These are phyloP conservation scores for Cephalopterus ornatus DNA, from an alignment of 2,113 vertebrate species.

Conservation along the genomic window DNA sequence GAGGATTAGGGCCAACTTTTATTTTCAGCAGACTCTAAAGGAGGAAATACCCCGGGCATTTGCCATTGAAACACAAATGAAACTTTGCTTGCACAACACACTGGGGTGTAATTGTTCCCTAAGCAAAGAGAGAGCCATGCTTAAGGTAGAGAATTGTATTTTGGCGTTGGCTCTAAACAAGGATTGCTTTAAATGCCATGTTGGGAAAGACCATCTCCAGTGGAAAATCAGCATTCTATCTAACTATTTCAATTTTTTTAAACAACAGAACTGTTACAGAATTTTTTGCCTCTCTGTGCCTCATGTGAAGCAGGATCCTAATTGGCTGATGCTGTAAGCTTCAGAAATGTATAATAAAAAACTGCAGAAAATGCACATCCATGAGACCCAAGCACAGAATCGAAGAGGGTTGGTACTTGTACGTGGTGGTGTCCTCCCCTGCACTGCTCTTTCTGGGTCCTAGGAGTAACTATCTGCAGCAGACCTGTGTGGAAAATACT, in stretches of 20 bases:
- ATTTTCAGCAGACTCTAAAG: not conserved
- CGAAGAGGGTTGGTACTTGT: not conserved
- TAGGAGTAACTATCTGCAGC: not conserved
- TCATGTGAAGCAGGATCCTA: not conserved
- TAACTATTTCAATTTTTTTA: not conserved
- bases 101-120: not conserved
- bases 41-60: not conserved
- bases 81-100: not conserved
- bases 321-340: not conserved
- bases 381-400: not conserved
- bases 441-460: not conserved
- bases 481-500: not conserved
- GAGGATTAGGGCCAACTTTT: not conserved
- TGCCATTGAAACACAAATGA: not conserved
- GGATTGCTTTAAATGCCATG: not conserved
- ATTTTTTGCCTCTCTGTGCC: not conserved
- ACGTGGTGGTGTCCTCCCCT: not conserved
- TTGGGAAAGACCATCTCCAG: not conserved
- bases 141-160: not conserved
- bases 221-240: not conserved
- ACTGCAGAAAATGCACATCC: not conserved
- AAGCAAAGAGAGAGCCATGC: not conserved
- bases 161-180: not conserved
- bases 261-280: not conserved
- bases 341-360: not conserved